phyloP scores from a whole-genome alignment of 2,888 invertebrate genomes.

The Pseudococcus viburni region DNA sequence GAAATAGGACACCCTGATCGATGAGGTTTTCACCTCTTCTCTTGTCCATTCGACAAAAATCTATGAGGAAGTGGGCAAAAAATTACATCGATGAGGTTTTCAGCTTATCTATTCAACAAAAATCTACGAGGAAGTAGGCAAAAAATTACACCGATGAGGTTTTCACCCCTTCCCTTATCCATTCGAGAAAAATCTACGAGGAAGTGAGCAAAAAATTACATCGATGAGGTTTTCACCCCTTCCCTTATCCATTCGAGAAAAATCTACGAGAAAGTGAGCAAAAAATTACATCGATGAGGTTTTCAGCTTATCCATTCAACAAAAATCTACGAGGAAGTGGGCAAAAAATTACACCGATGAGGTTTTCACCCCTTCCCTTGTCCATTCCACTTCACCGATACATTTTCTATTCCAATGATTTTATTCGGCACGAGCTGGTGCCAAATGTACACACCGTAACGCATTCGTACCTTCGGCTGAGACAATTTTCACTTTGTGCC shows the following conservation, averaged over 20 bases:
- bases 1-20: too few relatives aligned
- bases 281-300: too few relatives aligned
- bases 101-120: too few relatives aligned
- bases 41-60: neutral
- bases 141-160: neutral
- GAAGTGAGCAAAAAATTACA: too few relatives aligned
- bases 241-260: neutral
- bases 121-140: neutral
- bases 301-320: too few relatives aligned
- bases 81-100: too few relatives aligned
- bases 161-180: too few relatives aligned
- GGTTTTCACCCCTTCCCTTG: neutral
- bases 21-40: neutral
- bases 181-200: too few relatives aligned
- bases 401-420: neutral
- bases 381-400: neutral
- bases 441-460: slow-evolving; percentile 1
- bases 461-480: neutral
- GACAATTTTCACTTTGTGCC: neutral
- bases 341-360: neutral
- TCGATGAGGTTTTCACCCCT: neutral
- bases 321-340: too few relatives aligned
- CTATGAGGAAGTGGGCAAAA: too few relatives aligned
- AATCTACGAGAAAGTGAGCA: too few relatives aligned
- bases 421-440: neutral